Evolutionary conservation across 2,113 vertebrate species (phyloP), one percentile per base, ranked within the genome.

Genomic region (Corythaeola cristata): DNA sequence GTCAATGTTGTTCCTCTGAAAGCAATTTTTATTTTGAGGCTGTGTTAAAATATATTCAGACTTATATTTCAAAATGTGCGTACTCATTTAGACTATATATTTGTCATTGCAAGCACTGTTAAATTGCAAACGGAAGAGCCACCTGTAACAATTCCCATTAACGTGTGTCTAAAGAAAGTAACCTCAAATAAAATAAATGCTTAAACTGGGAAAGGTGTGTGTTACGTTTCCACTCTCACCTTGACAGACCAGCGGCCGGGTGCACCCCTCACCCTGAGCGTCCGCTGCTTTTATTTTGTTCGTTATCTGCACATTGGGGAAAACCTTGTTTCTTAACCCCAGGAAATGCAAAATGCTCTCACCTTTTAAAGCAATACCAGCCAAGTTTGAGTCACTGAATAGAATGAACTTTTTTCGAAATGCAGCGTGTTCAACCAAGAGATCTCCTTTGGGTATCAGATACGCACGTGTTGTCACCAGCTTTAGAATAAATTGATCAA

Each of bases 31-130:
- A 44, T 81, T 94, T 86, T 63, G 72, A 83, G 71, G 30, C 64
- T 89, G 58, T 88, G 75, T 71, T 74, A 63, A 88, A 88, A 55
- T 85, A 45, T 28, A 56, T 80, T 72, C 67, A 90, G 52, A 74
- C 49, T 58, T 90, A 35, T 27, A 23, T 64, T 90, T 93, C 64
- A 47, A 37, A 78, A 60, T 84, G 68, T 81, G 39, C 50, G 5
- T 74, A 33, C n/a, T 75, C 59, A 7, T 37, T 87, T 50, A 44
- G 73, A 85, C 39, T 32, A 7, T 28, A 5, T 17, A 17, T 80
- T 74, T 95, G 60, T 89, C 55, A n/a, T 35, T 75, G 76, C 47
- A 83, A 88, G 2, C 88, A 26, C 88, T 86, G 85, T 83, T 90
- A 71, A 88, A 73, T 5, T 80, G 83, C 76, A 68, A 63, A 52